phyloP scores from a whole-genome alignment of 2,113 vertebrate species.

The Tetraodon nigroviridis region DNA sequence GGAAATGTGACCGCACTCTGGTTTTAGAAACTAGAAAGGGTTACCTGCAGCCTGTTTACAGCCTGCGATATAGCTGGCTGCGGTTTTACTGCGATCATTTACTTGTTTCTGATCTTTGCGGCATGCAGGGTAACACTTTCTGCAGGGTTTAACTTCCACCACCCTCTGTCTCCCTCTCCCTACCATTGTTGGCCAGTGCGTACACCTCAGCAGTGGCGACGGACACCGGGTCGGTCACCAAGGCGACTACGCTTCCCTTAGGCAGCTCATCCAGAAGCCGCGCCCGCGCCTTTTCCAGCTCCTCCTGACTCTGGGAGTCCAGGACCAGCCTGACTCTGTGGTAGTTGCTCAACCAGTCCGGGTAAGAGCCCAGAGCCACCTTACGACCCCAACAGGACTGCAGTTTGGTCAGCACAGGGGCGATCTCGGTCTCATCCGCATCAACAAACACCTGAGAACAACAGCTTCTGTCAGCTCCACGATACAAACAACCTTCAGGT shows the following conservation, averaged over 20 bases:
- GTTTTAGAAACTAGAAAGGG: not conserved
- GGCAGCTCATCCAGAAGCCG: conserved; percentile 81
- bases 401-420: conserved; percentile 71
- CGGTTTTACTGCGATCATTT: conserved; percentile 34
- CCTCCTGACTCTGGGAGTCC: conserved; percentile 79
- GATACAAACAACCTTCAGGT: not conserved
- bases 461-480: not conserved
- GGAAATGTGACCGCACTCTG: not conserved
- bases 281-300: conserved; percentile 74
- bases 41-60: not conserved
- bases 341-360: conserved; percentile 92
- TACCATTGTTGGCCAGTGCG: conserved; percentile 80
- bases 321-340: conserved; percentile 86
- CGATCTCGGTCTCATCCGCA: conserved; percentile 76
- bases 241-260: conserved; percentile 69
- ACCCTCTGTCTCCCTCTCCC: conserved; percentile 8
- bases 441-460: conserved; percentile 77
- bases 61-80: conserved; percentile 16
- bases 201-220: conserved; percentile 81
- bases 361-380: conserved; percentile 87
- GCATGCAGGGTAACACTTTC: not conserved
- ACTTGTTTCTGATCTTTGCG: conserved; percentile 17
- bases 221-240: conserved; percentile 73
- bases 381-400: conserved; percentile 71
- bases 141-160: conserved; percentile 6